These are phyloP conservation scores for Echinometra lucunter DNA, from an alignment of 53 echinoderm and acorn worm species.

Conservation along the genomic window DNA sequence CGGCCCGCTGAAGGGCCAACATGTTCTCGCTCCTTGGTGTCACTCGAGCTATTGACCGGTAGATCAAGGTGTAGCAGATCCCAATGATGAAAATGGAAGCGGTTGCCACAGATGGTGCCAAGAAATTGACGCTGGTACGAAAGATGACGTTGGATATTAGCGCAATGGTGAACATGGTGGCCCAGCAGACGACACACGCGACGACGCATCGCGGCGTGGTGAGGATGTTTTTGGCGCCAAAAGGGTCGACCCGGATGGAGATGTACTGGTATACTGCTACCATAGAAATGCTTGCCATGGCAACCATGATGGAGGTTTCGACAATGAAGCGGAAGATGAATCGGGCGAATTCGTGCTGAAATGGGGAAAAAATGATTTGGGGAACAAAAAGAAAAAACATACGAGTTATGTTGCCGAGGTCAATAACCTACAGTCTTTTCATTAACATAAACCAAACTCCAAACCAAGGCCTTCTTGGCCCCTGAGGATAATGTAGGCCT, in stretches of 20 bases:
- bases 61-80: background rate
- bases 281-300: background rate
- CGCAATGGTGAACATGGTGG: background rate
- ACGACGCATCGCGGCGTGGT: background rate
- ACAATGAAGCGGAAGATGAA: background rate
- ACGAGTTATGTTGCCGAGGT: too few species aligned
- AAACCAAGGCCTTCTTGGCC: too few species aligned
- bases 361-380: too few species aligned
- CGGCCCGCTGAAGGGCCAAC: background rate
- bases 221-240: background rate
- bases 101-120: background rate
- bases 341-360: background rate
- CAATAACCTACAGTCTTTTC: too few species aligned
- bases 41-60: background rate
- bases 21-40: background rate
- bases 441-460: too few species aligned
- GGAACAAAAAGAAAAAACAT: too few species aligned
- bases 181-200: background rate
- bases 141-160: background rate
- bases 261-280: background rate
- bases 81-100: background rate
- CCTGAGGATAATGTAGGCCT: too few species aligned
- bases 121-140: background rate
- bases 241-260: background rate
- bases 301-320: background rate